Conservation (phyloP, 2,888 invertebrate genomes). For the Tinea semifulvella region DNA sequence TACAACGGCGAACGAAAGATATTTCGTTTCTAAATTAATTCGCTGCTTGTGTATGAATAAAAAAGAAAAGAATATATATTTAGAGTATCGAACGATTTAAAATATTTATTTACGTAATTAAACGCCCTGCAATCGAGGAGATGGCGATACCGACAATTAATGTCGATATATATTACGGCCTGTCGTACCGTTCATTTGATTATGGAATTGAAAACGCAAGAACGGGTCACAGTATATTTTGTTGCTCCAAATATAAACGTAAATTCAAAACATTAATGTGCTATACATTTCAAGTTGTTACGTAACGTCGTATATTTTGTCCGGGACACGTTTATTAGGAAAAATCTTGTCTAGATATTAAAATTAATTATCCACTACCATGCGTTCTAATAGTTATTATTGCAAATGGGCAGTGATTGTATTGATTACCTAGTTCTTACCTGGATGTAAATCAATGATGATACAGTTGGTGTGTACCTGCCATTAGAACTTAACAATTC, state of each 20-base stretch:
- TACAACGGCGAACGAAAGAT: neutral
- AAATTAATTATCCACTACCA: too few species aligned
- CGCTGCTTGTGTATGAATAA: neutral
- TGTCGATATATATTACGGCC: constrained; percentile 12
- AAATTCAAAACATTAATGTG: neutral
- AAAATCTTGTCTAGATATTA: too few species aligned
- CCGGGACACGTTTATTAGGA: too few species aligned
- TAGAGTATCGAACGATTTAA: constrained; percentile 26
- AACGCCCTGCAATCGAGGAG: constrained; percentile 32
- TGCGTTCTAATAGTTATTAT: too few species aligned
- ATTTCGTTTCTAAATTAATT: neutral
- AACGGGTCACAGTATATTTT: neutral
- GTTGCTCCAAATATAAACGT: neutral
- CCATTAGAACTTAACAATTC: too few species aligned
- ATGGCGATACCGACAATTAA: constrained; percentile 16
- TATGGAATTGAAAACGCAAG: constrained; percentile 11
- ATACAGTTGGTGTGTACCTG: too few species aligned
- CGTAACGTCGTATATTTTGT: neutral
- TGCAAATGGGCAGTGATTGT: too few species aligned
- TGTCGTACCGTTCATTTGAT: constrained; percentile 12
- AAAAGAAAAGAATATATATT: constrained; percentile 15
- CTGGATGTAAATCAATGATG: too few species aligned
- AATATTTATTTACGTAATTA: constrained; percentile 40
- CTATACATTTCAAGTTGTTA: neutral
- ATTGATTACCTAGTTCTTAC: too few species aligned